A percentile compares a stretch with the other conserved stretches of the same genome.
These are phyloP conservation scores for Vireo griseus DNA, from an alignment of 2,797 vertebrate genomes.

Conservation along the genomic window DNA sequence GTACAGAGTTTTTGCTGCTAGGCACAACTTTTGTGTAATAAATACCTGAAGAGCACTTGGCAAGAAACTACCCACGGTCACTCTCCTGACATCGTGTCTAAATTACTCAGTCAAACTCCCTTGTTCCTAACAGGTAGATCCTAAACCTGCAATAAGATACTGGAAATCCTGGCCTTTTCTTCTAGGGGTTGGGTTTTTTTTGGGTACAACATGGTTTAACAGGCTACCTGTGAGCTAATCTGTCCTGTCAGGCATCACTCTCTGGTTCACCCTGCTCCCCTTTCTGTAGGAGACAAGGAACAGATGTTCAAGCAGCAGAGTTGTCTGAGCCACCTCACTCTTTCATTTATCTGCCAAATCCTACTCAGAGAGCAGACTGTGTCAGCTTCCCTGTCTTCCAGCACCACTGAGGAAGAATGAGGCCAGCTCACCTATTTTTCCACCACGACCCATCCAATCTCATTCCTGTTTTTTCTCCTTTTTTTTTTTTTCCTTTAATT, in stretches of 20 bases:
- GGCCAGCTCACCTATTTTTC: background rate
- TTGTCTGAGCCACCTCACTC: background rate
- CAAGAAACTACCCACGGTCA: background rate
- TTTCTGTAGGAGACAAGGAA: background rate
- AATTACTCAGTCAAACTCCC: background rate
- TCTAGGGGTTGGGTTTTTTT: background rate
- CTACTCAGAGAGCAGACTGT: background rate
- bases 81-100: background rate
- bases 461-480: fast-evolving
- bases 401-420: background rate
- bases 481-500: background rate
- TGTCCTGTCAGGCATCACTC: background rate
- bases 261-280: background rate
- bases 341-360: background rate
- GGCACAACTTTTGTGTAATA: background rate
- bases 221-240: background rate
- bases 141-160: background rate
- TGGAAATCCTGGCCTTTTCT: background rate
- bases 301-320: conserved; percentile 8
- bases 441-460: background rate
- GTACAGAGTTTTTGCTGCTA: background rate
- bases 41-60: background rate
- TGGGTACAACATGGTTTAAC: background rate
- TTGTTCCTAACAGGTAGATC: background rate
- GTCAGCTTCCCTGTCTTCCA: background rate